These are phyloP conservation scores for Megaceryle torquata DNA, from an alignment of 2,113 vertebrate genomes.

Conservation along the genomic window DNA sequence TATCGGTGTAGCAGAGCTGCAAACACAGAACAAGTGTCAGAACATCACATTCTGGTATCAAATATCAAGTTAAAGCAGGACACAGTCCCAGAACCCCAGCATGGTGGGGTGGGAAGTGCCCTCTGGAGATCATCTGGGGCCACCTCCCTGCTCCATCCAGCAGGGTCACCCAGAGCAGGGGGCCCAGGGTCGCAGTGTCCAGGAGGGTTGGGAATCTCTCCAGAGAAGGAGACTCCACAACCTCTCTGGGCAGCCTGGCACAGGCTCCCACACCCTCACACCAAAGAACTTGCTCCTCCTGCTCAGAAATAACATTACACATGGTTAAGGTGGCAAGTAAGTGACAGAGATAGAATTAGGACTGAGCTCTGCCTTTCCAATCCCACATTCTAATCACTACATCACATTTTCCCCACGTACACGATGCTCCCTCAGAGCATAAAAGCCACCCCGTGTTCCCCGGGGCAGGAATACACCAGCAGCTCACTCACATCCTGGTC, in stretches of 20 bases:
- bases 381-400: background rate
- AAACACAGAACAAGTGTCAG: conserved; percentile 32
- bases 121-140: background rate
- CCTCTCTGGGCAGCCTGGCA: background rate
- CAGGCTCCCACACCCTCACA: background rate
- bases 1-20: conserved; percentile 97
- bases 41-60: background rate
- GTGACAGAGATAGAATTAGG: background rate
- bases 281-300: background rate
- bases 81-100: background rate
- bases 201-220: background rate
- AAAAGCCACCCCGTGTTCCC: background rate
- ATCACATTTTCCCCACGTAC: background rate
- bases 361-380: background rate
- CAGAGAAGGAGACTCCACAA: background rate
- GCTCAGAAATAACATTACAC: background rate
- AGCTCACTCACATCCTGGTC: conserved; percentile 89
- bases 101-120: background rate
- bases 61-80: background rate
- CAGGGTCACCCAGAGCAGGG: background rate
- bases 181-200: background rate
- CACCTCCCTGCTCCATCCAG: background rate
- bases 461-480: background rate
- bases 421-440: accelerated
- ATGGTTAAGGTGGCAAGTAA: background rate